Evolutionary conservation across 1,140 invertebrate species (phyloP).

Genomic region (Phortica variegata): DNA sequence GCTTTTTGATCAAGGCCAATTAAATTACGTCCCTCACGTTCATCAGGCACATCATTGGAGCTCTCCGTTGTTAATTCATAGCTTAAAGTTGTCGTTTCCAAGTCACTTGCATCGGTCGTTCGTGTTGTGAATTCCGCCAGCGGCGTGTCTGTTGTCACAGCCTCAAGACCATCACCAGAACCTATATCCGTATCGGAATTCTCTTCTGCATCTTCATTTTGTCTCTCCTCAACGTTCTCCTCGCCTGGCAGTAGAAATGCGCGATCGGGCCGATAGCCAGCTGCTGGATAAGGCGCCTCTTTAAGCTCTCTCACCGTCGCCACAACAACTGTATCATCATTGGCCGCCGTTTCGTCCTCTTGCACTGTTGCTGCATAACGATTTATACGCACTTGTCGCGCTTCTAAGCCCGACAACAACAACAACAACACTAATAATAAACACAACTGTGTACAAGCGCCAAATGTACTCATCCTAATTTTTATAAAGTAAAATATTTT

Average conservation of each 20-base stretch:
- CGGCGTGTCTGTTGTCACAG: constrained; percentile 30
- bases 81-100: constrained; percentile 15
- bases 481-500: too few species aligned
- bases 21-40: too few species aligned
- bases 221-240: constrained; percentile 2
- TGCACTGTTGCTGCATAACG: constrained; percentile 39
- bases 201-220: constrained; percentile 2
- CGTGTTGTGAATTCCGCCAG: constrained; percentile 22
- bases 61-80: constrained; percentile 9
- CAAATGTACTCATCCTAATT: too few species aligned
- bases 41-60: too few species aligned
- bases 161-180: constrained; percentile 5
- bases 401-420: constrained; percentile 23
- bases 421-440: not conserved
- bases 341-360: constrained; percentile 27
- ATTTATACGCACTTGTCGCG: constrained; percentile 44
- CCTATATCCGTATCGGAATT: constrained; percentile 14
- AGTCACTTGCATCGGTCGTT: constrained; percentile 31
- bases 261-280: constrained; percentile 34
- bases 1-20: too few species aligned
- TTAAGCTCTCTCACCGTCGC: constrained; percentile 22
- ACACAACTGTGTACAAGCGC: constrained; percentile 34
- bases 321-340: not conserved
- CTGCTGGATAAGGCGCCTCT: constrained; percentile 33
- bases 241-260: constrained; percentile 38